These are phyloP conservation scores for Oeneis ivallda DNA, from an alignment of 2,888 invertebrate genomes.

Conservation along the genomic window DNA sequence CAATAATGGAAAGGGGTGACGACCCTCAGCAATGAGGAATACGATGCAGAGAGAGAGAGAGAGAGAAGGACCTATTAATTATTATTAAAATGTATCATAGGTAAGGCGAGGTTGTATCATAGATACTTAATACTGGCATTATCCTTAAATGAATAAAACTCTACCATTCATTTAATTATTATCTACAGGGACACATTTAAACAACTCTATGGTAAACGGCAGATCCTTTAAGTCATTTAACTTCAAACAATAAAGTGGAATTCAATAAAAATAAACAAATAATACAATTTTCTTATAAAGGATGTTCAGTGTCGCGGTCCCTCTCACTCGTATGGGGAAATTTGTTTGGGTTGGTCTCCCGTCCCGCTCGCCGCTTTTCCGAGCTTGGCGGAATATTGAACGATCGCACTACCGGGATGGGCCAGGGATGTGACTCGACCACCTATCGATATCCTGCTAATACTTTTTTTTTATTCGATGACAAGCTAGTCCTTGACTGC, in stretches of 20 bases:
- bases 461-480: not conserved
- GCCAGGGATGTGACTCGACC: slow-evolving; percentile 13
- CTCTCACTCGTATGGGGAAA: slow-evolving; percentile 13
- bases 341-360: slow-evolving; percentile 14
- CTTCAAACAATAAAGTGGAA: slow-evolving; percentile 15
- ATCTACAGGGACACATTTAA: not conserved
- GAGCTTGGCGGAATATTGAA: slow-evolving; percentile 38
- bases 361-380: slow-evolving; percentile 33
- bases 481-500: not conserved
- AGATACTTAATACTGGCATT: no score
- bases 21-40: no score
- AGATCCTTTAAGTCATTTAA: slow-evolving; percentile 1
- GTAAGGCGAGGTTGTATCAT: no score
- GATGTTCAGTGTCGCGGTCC: slow-evolving; percentile 15
- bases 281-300: slow-evolving; percentile 17
- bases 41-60: no score
- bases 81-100: no score
- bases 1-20: no score
- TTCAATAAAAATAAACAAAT: slow-evolving; percentile 26
- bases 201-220: not conserved
- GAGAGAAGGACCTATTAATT: no score
- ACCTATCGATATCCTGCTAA: slow-evolving; percentile 7
- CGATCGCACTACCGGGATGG: slow-evolving; percentile 39
- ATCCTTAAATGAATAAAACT: no score
- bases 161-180: not conserved